Evolutionary conservation across 2,888 invertebrate species (phyloP).

Genomic region (Conus canariensis): DNA sequence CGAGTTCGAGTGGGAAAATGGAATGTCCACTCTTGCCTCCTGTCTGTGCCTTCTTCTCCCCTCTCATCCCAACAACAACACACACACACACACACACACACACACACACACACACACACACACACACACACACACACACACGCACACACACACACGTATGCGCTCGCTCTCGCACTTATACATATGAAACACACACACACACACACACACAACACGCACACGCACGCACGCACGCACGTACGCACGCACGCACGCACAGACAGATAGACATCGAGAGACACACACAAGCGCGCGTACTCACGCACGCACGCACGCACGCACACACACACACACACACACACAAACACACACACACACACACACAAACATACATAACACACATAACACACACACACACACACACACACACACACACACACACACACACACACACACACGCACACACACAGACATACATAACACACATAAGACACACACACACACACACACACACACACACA

Average conservation of each 20-base stretch:
- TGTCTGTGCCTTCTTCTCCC: not conserved
- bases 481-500: not conserved
- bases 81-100: constrained; percentile 5
- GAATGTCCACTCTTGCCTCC: not conserved
- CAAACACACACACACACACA: constrained; percentile 36
- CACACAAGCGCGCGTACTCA: not conserved
- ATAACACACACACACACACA: constrained; percentile 30
- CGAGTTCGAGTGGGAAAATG: too few relatives aligned
- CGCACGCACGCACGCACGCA: not conserved
- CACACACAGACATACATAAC: too few relatives aligned
- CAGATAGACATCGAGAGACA: not conserved
- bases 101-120: not conserved
- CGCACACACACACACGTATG: not conserved
- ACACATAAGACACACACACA: too few relatives aligned
- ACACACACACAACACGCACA: not conserved
- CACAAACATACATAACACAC: too few relatives aligned
- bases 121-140: not conserved
- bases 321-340: not conserved
- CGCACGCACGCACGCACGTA: not conserved
- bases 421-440: not conserved
- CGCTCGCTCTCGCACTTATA: not conserved
- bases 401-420: constrained; percentile 10
- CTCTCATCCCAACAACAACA: not conserved
- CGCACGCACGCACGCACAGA: not conserved
- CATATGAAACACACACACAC: not conserved